A percentile compares a stretch with the other conserved stretches of the same genome.
These are phyloP conservation scores for Labroides dimidiatus DNA, from an alignment of 2,797 vertebrate genomes.

Conservation along the genomic window DNA sequence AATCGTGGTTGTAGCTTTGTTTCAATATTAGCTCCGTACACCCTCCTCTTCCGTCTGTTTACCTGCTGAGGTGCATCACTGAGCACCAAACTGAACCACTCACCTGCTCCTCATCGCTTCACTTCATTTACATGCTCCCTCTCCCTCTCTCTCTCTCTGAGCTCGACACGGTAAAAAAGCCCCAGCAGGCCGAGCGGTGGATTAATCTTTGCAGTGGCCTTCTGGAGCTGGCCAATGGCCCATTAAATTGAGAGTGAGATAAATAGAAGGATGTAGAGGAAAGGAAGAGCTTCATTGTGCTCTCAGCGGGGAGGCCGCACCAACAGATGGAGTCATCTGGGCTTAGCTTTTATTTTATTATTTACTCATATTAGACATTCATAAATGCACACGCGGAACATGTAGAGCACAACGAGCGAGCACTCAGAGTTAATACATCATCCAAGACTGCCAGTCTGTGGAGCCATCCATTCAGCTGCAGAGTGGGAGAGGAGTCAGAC, in stretches of 20 bases:
- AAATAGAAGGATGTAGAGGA: conserved; percentile 27
- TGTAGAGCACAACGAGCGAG: background rate
- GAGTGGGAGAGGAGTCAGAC: too few relatives aligned
- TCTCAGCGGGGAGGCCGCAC: conserved; percentile 36
- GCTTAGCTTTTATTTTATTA: conserved; percentile 32
- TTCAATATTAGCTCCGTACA: too few relatives aligned
- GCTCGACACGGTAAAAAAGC: too few relatives aligned
- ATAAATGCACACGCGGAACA: background rate
- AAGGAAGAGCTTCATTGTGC: conserved; percentile 47
- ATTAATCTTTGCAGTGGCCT: conserved; percentile 39
- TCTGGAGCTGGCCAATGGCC: conserved; percentile 37
- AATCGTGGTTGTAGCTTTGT: too few relatives aligned
- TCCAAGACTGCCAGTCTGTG: too few relatives aligned
- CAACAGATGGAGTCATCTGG: conserved; percentile 23
- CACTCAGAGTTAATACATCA: background rate
- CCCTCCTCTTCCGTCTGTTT: too few relatives aligned
- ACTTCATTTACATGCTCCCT: conserved; percentile 19
- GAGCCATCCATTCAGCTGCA: too few relatives aligned
- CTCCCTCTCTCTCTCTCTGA: too few relatives aligned
- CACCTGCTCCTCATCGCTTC: conserved; percentile 6
- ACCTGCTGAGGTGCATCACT: too few relatives aligned
- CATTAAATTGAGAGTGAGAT: conserved; percentile 57
- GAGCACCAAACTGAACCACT: too few relatives aligned
- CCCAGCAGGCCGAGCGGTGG: conserved; percentile 32
- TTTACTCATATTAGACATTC: conserved; percentile 30